A percentile compares a stretch with the other conserved stretches of the same genome.
phyloP scores from a whole-genome alignment of 2,113 vertebrate species.

The Choloepus hoffmanni region DNA sequence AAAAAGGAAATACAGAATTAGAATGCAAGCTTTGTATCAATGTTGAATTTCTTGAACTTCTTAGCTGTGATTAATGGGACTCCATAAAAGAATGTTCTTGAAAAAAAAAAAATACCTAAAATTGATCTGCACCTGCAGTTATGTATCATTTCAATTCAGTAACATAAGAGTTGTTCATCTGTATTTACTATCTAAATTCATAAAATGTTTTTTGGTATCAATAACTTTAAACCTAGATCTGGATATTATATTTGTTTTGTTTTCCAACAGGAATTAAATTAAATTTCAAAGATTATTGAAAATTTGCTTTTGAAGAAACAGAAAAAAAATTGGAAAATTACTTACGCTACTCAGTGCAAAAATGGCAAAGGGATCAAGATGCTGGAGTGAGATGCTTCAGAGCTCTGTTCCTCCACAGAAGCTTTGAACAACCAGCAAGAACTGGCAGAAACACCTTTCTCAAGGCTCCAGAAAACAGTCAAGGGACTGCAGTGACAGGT shows the following conservation, averaged over 20 bases:
- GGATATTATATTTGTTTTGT: constrained; percentile 17
- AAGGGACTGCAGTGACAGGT: no score
- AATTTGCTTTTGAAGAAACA: constrained; percentile 53
- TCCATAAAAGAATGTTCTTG: no score
- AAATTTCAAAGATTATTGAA: constrained; percentile 54
- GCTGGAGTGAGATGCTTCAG: no score
- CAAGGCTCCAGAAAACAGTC: no score
- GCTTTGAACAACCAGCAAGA: no score
- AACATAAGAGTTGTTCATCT: background rate
- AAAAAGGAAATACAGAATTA: no score
- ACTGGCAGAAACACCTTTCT: no score
- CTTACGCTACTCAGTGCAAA: background rate
- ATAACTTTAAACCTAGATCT: constrained; percentile 43
- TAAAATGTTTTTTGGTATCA: constrained; percentile 13
- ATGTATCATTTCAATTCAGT: background rate
- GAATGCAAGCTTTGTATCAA: no score
- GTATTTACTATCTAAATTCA: constrained; percentile 15
- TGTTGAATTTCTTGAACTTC: no score
- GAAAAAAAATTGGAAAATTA: constrained; percentile 30
- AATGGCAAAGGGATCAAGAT: background rate
- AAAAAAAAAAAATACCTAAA: background rate
- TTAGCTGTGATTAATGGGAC: no score
- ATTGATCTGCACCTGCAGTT: background rate
- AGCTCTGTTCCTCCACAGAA: no score
- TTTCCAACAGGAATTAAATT: constrained; percentile 50